These are phyloP conservation scores for Leguminivora glycinivorella DNA, from an alignment of 1,140 invertebrate genomes.

Conservation along the genomic window DNA sequence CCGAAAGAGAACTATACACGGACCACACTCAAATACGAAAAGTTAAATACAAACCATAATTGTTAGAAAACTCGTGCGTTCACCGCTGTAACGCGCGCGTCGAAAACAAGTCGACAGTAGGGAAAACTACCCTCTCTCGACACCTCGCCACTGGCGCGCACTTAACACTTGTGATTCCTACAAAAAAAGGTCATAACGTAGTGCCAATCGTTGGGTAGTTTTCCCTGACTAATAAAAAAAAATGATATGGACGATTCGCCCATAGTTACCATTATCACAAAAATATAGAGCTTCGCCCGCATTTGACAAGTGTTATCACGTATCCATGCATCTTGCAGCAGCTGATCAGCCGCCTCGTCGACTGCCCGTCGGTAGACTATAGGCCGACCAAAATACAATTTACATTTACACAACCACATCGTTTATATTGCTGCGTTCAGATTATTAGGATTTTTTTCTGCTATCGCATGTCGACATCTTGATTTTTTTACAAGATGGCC, in stretches of 20 bases:
- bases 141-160: too few relatives aligned
- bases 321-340: background rate
- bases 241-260: background rate
- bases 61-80: background rate
- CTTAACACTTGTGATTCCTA: too few relatives aligned
- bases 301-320: background rate
- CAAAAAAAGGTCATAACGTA: background rate
- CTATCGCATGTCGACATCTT: background rate
- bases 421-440: too few relatives aligned
- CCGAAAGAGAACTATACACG: background rate
- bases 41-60: background rate
- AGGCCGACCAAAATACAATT: too few relatives aligned
- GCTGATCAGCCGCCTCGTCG: background rate
- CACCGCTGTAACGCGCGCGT: background rate
- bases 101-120: background rate
- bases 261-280: slow-evolving; percentile 4
- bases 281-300: slow-evolving; percentile 22
- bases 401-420: too few relatives aligned
- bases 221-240: background rate
- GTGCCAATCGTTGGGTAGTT: background rate
- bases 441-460: too few relatives aligned
- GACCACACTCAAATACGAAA: background rate
- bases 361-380: too few relatives aligned
- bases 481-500: background rate
- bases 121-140: too few relatives aligned